These are phyloP conservation scores for Dendroctonus ponderosae DNA, from an alignment of 1,140 invertebrate species.

Conservation along the genomic window DNA sequence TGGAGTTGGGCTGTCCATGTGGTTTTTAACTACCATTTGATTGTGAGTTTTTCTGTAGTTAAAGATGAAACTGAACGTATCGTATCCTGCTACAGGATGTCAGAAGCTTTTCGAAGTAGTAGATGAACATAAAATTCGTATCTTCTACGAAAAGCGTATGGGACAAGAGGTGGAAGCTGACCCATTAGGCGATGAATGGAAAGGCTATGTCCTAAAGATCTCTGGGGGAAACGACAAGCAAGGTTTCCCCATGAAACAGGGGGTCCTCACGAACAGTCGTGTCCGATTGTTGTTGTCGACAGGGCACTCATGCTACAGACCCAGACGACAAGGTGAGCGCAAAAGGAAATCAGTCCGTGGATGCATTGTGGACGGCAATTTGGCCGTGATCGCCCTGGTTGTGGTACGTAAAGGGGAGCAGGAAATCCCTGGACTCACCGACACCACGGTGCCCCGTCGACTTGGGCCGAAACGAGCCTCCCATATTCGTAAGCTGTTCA, in stretches of 20 bases:
- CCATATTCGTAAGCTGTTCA: slow-evolving; percentile 97
- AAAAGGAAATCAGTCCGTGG: slow-evolving; percentile 98
- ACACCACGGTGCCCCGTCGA: slow-evolving; percentile 88
- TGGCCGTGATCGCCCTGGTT: slow-evolving; percentile 91
- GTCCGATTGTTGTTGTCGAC: slow-evolving; percentile 94
- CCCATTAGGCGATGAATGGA: slow-evolving; percentile 97
- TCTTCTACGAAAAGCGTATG: slow-evolving; percentile 99
- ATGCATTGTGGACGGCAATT: slow-evolving; percentile 96
- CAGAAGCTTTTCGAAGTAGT: slow-evolving; percentile 98
- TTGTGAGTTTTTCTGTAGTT: slow-evolving; percentile 19
- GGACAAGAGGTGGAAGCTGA: slow-evolving; percentile 94
- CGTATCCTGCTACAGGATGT: slow-evolving; percentile 96
- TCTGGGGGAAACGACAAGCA: slow-evolving; percentile 99
- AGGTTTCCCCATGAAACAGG: slow-evolving; percentile 99
- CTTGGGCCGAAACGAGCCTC: slow-evolving; percentile 97
- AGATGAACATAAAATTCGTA: slow-evolving; percentile 92
- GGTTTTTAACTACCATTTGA: slow-evolving; percentile 14
- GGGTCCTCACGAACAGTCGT: slow-evolving; percentile 93
- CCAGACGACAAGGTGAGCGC: slow-evolving; percentile 91
- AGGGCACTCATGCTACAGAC: slow-evolving; percentile 97
- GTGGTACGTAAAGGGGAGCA: slow-evolving; percentile 95
- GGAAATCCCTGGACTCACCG: slow-evolving; percentile 98
- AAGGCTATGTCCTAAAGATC: slow-evolving; percentile 94
- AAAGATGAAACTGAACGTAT: slow-evolving; percentile 85
- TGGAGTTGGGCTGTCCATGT: slow-evolving; percentile 15